Percentiles rank a stretch among this genome's conserved stretches.
These are phyloP conservation scores for Hypocryptadius cinnamomeus DNA, from an alignment of 2,113 vertebrate genomes.

Conservation along the genomic window DNA sequence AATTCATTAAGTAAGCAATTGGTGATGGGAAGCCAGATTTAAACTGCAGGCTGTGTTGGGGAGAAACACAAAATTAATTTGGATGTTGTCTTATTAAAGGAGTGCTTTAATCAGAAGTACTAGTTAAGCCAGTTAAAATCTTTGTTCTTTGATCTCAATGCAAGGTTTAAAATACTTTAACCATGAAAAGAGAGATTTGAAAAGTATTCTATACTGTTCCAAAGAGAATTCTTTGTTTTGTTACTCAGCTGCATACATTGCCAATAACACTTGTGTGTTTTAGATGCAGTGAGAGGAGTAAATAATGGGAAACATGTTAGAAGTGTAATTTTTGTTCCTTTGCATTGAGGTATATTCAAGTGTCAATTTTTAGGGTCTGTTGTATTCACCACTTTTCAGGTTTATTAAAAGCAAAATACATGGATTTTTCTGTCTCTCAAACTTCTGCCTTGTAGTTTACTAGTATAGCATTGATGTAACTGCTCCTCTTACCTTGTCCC, in stretches of 20 bases:
- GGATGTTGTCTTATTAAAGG: background rate
- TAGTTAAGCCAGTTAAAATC: background rate
- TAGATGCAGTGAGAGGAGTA: background rate
- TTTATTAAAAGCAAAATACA: background rate
- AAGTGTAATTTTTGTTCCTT: background rate
- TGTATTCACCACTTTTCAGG: background rate
- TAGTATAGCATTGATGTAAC: background rate
- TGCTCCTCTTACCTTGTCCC: background rate
- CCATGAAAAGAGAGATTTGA: background rate
- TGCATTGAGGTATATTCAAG: background rate
- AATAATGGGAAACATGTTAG: background rate
- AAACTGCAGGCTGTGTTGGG: background rate
- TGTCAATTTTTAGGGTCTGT: background rate
- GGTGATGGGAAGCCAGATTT: background rate
- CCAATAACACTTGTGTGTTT: background rate
- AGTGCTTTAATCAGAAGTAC: background rate
- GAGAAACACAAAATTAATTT: background rate
- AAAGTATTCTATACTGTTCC: background rate
- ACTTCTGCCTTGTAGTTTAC: background rate
- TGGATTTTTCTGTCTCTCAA: background rate
- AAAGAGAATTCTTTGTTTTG: background rate
- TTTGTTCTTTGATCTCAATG: background rate
- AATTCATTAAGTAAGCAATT: background rate
- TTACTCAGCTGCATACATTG: background rate
- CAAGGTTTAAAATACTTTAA: background rate